Evolutionary conservation across 2,888 invertebrate species (phyloP), one percentile per base, ranked within the genome.

Genomic region (Morpho helenor): DNA sequence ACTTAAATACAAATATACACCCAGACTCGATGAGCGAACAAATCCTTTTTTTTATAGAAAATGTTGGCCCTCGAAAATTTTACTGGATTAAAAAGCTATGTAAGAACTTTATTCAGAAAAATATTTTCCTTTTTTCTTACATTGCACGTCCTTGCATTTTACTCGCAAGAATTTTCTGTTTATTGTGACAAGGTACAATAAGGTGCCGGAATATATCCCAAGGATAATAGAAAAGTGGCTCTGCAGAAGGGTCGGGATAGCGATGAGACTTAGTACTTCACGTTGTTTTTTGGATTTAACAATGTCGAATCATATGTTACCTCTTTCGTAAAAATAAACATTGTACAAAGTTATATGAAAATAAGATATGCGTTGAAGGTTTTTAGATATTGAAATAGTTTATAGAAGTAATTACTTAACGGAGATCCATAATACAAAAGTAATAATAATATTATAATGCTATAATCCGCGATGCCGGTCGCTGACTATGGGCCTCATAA

Each of bases 271-370:
- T 70, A 67, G 67, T 66, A 65, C 66, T 61, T 63, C 55, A 64
- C 66, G 57, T 61, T 55, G 65, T 65, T 68, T 70, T 67, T 62
- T 66, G 60, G 66, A 65, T 75, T 74, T 75, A 71, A 72, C 66
- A 69, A 66, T 66, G 63, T 60, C 62, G 64, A 47, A 58, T 63
- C 63, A 60, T 50, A 67, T 57, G 60, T 57, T 55, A 57, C 47
- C 51, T 52, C 47, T 43, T 47, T 44, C 16, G 40, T 60, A 55
- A 49, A 60, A 50, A 61, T 52, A 56, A 56, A 44, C 46, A 56
- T 60, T 62, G 56, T 54, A 16, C 10, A 52, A 57, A 57, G 5
- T 31, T 31, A 31, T 31, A 31, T 31, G 5, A 31, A 5, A 31
- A 31, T 1, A 16, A 16, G 16, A 2, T 16, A 16, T 16, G 1